Evolutionary conservation across 2,113 vertebrate genomes (phyloP).

Genomic region (Ceratotherium simum): DNA sequence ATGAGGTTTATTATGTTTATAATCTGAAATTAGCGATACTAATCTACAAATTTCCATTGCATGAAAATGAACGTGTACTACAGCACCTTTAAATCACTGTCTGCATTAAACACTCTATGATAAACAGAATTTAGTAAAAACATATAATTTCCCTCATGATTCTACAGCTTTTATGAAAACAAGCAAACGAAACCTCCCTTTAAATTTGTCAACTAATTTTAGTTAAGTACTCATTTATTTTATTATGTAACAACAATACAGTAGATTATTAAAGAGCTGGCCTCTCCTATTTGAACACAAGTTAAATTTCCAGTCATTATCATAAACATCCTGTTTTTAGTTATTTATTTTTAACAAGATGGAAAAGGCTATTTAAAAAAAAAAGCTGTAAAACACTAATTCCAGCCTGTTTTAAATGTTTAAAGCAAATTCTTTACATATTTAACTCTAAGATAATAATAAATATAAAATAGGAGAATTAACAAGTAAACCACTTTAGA

Average conservation of each 20-base stretch:
- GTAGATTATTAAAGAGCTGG: constrained; percentile 2
- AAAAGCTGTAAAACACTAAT: constrained; percentile 1
- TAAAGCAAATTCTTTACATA: constrained; percentile 73
- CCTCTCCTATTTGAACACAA: background rate
- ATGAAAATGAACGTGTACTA: background rate
- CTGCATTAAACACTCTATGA: background rate
- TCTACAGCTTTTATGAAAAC: constrained; percentile 22
- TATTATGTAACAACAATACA: constrained; percentile 47
- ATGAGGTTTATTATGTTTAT: background rate
- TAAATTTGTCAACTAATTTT: constrained; percentile 54
- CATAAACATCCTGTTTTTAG: constrained; percentile 49
- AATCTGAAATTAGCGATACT: background rate
- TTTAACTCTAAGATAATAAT: constrained; percentile 77
- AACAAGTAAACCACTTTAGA: constrained; percentile 80
- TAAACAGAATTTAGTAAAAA: constrained; percentile 46
- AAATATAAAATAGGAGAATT: constrained; percentile 81
- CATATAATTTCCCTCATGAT: background rate
- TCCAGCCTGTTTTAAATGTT: background rate
- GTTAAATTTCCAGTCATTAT: constrained; percentile 64
- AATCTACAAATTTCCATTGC: background rate
- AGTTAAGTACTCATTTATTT: constrained; percentile 48
- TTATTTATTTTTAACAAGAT: constrained; percentile 59
- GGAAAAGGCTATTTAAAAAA: background rate
- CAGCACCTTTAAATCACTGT: background rate
- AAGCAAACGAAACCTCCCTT: constrained; percentile 30